phyloP scores from a whole-genome alignment of 2,888 invertebrate genomes.

The Rhyacophila evoluta region DNA sequence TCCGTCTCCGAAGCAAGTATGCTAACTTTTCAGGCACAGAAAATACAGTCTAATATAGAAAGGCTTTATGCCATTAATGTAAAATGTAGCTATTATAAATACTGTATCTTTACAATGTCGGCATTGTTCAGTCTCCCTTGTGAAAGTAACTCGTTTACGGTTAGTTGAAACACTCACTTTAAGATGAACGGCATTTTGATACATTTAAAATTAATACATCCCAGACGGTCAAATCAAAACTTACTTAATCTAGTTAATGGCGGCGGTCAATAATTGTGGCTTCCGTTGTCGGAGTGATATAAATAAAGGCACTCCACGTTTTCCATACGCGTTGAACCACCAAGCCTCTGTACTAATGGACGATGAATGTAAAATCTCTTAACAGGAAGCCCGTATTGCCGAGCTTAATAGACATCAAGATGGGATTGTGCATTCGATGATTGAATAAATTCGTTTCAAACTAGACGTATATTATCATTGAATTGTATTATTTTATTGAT shows the following conservation, averaged over 20 bases:
- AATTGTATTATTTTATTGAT: slow-evolving; percentile 20
- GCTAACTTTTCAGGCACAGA: no score
- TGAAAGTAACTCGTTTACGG: no score
- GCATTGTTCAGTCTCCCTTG: no score
- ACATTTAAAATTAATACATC: not conserved
- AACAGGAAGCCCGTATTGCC: slow-evolving; percentile 44
- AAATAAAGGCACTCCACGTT: slow-evolving; percentile 27
- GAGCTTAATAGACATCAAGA: slow-evolving; percentile 40
- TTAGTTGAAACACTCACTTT: not conserved
- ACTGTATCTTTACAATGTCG: no score
- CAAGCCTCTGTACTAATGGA: slow-evolving; percentile 22
- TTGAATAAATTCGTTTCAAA: slow-evolving; percentile 30
- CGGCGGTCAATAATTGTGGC: slow-evolving; percentile 33
- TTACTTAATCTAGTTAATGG: slow-evolving; percentile 24
- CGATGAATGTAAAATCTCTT: slow-evolving; percentile 1
- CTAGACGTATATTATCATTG: not conserved
- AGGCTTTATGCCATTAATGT: no score
- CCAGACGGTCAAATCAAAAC: slow-evolving; percentile 19
- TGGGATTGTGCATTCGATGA: slow-evolving; percentile 39
- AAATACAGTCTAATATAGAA: no score
- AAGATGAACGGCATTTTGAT: not conserved
- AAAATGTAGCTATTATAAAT: no score
- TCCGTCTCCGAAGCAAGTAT: no score
- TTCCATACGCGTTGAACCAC: slow-evolving; percentile 29
- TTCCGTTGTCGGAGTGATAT: slow-evolving; percentile 29